Base-by-base conservation (phyloP, 1,140 invertebrate species). In the Maconellicoccus hirsutus region DNA sequence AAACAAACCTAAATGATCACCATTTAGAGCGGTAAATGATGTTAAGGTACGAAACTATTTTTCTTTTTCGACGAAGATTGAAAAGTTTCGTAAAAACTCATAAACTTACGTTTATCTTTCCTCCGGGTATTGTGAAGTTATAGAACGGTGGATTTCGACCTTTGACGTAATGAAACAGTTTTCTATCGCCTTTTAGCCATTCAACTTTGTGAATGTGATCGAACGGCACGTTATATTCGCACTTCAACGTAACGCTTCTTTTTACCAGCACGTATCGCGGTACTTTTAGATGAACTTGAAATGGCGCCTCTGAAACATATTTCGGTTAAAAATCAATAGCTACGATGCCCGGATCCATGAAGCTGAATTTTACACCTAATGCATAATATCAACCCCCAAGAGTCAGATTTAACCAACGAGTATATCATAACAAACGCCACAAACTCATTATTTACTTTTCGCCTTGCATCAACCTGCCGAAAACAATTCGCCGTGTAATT, bases 91-190 rank as follows among this genome's bases (percentile, higher is more conserved):
- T 75, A 73, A 72, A 73, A 69, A 70, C 69, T 59, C 78, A n/a
- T 38, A 16, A 19, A 85, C 88, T 87, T 82, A 91, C 89, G 79
- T 90, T 87, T 59, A 91, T 82, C 75, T 84, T 84, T 52, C 86
- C 86, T 69, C 89, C 89, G 8, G 82, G 79, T 25, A 85, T 83
- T 12, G 83, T 82, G 76, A 83, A 78, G 29, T 85, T 83, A 19
- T 83, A 82, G 75, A 83, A 86, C 19, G 89, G 89, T 71, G 89
- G 88, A 75, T 82, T 86, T 72, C 89, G 83, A 71, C 87, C 87
- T 73, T 85, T 86, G 77, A 91, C 86, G 79, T 88, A 92, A 79
- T 89, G 86, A 76, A 90, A 88, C 79, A 92, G 87, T 79, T 89
- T 91, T 77, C 83, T 84, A 76, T 85, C 85, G 75, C 84, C 84